Conservation (phyloP, 2,888 invertebrate species). For the Marasmarcha lunaedactyla region DNA sequence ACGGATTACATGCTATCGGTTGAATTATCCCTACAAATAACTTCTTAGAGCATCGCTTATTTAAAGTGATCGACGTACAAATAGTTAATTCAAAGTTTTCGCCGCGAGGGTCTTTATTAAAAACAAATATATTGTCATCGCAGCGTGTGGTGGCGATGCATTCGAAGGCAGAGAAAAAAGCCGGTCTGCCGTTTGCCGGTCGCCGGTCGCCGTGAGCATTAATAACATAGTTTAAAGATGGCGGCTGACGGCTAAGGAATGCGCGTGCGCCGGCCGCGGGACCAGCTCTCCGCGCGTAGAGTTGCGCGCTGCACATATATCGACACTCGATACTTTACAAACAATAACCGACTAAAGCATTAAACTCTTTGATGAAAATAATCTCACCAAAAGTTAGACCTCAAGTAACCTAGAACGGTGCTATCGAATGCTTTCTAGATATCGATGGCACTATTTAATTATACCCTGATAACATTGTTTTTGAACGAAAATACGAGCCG, state of each 20-base stretch:
- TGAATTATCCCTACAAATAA: too few species aligned
- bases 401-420: constrained; percentile 17
- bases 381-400: constrained; percentile 6
- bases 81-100: constrained; percentile 13
- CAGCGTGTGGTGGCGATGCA: constrained; percentile 30
- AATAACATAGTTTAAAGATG: constrained; percentile 67
- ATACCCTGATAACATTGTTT: constrained; percentile 34
- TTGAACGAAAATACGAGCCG: constrained; percentile 17
- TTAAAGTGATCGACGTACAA: constrained; percentile 5
- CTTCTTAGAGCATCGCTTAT: too few species aligned
- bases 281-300: constrained; percentile 27
- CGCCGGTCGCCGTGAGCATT: constrained; percentile 41
- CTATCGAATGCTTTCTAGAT: constrained; percentile 12
- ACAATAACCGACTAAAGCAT: too few species aligned
- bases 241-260: constrained; percentile 51
- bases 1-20: too few species aligned
- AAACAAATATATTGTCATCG: constrained; percentile 48
- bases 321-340: too few species aligned
- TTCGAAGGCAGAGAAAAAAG: constrained; percentile 33
- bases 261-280: constrained; percentile 30
- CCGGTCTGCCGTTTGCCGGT: constrained; percentile 38
- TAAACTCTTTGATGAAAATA: constrained; percentile 2
- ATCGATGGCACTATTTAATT: constrained; percentile 34
- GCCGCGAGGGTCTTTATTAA: constrained; percentile 43
- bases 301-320: constrained; percentile 30